These are phyloP conservation scores for Phainopepla nitens DNA, from an alignment of 2,113 vertebrate species.

Conservation along the genomic window DNA sequence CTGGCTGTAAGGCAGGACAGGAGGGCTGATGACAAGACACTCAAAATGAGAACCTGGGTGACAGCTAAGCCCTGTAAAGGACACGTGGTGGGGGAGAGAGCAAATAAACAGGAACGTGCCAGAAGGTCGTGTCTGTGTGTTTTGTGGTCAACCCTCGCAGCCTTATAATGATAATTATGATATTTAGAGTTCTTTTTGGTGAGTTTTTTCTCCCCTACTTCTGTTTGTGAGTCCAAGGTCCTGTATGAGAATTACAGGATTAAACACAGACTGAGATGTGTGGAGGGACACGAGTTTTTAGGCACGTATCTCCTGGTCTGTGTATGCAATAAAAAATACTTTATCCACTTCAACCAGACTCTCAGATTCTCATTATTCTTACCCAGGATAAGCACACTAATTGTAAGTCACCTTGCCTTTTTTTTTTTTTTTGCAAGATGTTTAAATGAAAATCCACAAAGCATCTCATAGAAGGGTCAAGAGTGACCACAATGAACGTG, in stretches of 20 bases:
- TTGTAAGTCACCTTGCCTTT: accelerated
- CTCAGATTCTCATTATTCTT: background rate
- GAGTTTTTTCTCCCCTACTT: background rate
- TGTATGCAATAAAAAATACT: background rate
- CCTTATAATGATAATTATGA: background rate
- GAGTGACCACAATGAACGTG: accelerated
- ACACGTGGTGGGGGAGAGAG: accelerated
- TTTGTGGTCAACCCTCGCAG: background rate
- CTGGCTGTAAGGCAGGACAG: background rate
- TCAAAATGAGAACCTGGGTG: background rate
- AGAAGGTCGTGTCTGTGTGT: background rate
- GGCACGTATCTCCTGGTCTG: accelerated
- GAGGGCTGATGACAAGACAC: background rate
- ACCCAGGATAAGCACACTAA: background rate
- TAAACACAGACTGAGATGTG: background rate
- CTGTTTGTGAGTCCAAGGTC: background rate
- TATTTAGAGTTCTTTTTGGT: background rate
- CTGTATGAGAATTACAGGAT: background rate
- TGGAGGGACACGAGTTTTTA: background rate
- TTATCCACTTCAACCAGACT: background rate
- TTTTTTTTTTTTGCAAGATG: background rate
- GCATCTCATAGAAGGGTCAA: background rate
- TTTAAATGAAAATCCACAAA: background rate
- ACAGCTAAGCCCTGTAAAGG: background rate
- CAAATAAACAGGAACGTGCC: background rate